Conservation (phyloP, 2,888 invertebrate genomes). For the Saturnia japonica region DNA sequence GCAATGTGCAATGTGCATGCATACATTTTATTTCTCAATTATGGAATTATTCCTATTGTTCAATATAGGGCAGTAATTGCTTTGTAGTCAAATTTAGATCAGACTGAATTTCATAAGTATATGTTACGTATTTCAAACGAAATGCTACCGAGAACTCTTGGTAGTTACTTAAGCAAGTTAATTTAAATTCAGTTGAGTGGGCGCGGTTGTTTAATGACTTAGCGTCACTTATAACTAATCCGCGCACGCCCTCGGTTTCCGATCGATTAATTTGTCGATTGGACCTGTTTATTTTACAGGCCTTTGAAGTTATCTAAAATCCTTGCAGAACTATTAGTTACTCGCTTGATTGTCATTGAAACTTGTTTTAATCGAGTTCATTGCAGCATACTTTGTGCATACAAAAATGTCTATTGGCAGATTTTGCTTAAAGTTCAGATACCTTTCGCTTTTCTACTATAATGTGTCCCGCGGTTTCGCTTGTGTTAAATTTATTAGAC, state of each 20-base stretch:
- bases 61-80: too few species aligned
- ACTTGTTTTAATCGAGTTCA: not conserved
- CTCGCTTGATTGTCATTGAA: not conserved
- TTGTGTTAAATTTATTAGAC: too few species aligned
- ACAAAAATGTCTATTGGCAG: too few species aligned
- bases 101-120: not conserved
- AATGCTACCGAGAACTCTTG: conserved; percentile 32
- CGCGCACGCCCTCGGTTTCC: conserved; percentile 51
- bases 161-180: conserved; percentile 44
- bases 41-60: too few species aligned
- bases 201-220: conserved; percentile 60
- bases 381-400: not conserved
- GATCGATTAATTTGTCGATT: conserved; percentile 64
- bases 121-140: not conserved
- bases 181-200: conserved; percentile 66
- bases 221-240: conserved; percentile 69
- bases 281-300: conserved; percentile 16
- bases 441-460: too few species aligned
- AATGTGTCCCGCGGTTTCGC: too few species aligned
- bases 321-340: conserved; percentile 12
- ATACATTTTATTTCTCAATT: too few species aligned
- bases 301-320: conserved; percentile 16
- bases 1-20: too few species aligned
- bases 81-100: not conserved
- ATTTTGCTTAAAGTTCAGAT: too few species aligned